Conservation (phyloP, 2,888 invertebrate genomes). For the Papilio demoleus region DNA sequence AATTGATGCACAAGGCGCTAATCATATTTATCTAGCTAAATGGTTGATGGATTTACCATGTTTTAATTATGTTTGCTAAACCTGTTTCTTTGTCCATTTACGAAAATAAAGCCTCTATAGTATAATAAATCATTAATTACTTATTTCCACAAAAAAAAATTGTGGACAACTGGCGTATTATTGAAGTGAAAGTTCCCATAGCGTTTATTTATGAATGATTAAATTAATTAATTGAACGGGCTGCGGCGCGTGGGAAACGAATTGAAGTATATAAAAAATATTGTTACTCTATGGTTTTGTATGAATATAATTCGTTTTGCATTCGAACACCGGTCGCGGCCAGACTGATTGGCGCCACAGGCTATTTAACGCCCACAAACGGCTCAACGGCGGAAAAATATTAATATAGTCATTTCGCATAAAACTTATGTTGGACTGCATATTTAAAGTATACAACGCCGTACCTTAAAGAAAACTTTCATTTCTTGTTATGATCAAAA, state of each 20-base stretch:
- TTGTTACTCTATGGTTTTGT: conserved; percentile 27
- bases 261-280: conserved; percentile 15
- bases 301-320: conserved; percentile 17
- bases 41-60: neutral
- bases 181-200: conserved; percentile 72
- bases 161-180: conserved; percentile 53
- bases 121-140: conserved; percentile 54
- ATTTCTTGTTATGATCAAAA: conserved; percentile 17
- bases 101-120: conserved; percentile 9
- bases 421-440: conserved; percentile 6
- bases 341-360: conserved; percentile 77
- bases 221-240: conserved; percentile 59
- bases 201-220: conserved; percentile 65
- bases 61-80: conserved; percentile 41
- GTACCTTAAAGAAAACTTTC: conserved; percentile 15
- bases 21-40: neutral
- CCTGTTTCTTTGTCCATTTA: conserved; percentile 50
- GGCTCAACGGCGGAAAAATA: conserved; percentile 16
- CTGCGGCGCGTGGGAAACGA: conserved; percentile 61
- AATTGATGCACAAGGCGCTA: too few relatives aligned
- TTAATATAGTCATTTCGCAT: conserved; percentile 21
- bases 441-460: conserved; percentile 21
- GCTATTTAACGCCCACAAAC: conserved; percentile 44
- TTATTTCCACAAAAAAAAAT: conserved; percentile 58
- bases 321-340: conserved; percentile 50